Evolutionary conservation across 2,888 invertebrate species (phyloP), one percentile per base, ranked within the genome.

Genomic region (Lissocephala sabroskyi): DNA sequence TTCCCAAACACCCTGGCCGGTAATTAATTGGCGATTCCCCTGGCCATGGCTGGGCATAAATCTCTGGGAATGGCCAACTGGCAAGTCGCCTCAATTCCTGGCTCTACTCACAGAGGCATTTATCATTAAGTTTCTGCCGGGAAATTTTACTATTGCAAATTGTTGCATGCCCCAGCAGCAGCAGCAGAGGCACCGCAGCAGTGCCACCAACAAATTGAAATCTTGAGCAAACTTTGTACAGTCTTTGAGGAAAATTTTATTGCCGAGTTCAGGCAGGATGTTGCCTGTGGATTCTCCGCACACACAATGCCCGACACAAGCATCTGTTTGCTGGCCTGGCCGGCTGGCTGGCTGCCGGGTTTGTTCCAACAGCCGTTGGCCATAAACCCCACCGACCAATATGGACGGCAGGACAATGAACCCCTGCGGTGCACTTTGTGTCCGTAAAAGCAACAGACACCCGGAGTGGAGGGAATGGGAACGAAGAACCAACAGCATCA

Each of bases 361-460:
- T 9, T 35, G 14, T 35, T 49, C 29, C 49, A 45, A 50, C 58
- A 58, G 61, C 65, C 65, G 62, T 55, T 57, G 60, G 73, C 77
- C 59, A 77, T 77, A 77, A 74, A 73, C 64, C 62, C 54, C n/a
- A n/a, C n/a, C 59, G 77, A 74, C 71, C 73, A 77, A 73, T 73
- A 77, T 74, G 71, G 62, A 60, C 66, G 70, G n/a, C n/a, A 77
- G 77, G 71, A 74, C 73, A 71, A 77, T 74, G 77, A 74, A 74
- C 75, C 73, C 73, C 77, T 74, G 71, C 48, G 66, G 77, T 66
- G 75, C 74, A 73, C 59, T 73, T 68, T 59, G 54, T n/a, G 50
- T 52, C 44, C 58, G 59, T 57, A 62, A 59, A 45, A 56, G 59
- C 59, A 68, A n/a, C 56, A 62, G 52, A 54, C 52, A 55, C 51